These are phyloP conservation scores for Ochropacha duplaris DNA, from an alignment of 2,888 invertebrate genomes.

Conservation along the genomic window DNA sequence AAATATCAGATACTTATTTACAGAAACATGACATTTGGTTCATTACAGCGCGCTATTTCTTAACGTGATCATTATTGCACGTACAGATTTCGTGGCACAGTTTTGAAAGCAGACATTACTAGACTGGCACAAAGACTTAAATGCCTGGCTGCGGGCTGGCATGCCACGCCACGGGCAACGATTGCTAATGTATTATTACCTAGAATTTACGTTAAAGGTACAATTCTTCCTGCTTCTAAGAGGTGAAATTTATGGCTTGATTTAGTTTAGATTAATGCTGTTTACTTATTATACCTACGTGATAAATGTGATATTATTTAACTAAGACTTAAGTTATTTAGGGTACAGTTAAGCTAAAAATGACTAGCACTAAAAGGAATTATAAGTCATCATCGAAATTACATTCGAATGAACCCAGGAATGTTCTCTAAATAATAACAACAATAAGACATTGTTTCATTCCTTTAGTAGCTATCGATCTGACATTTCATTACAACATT, in stretches of 20 bases:
- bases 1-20: not conserved
- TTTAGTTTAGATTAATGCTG: not conserved
- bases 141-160: conserved; percentile 26
- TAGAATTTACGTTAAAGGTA: conserved; percentile 22
- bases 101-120: conserved; percentile 40
- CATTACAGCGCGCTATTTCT: conserved; percentile 30
- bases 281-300: not conserved
- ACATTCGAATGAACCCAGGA: conserved; percentile 23
- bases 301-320: no score
- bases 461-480: conserved; percentile 42
- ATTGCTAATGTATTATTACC: conserved; percentile 2
- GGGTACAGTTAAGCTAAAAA: no score
- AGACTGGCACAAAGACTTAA: conserved; percentile 32
- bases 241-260: not conserved
- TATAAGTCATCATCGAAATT: conserved; percentile 12
- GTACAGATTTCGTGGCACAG: conserved; percentile 25
- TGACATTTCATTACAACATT: conserved; percentile 54
- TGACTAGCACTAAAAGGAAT: no score
- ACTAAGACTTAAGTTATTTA: no score
- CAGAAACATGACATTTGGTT: conserved; percentile 20
- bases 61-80: conserved; percentile 36
- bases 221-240: conserved; percentile 22
- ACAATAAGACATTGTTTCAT: conserved; percentile 57
- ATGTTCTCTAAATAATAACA: conserved; percentile 41
- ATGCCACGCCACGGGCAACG: conserved; percentile 32